phyloP scores from a whole-genome alignment of 1,140 invertebrate genomes.

The Hirudo medicinalis region DNA sequence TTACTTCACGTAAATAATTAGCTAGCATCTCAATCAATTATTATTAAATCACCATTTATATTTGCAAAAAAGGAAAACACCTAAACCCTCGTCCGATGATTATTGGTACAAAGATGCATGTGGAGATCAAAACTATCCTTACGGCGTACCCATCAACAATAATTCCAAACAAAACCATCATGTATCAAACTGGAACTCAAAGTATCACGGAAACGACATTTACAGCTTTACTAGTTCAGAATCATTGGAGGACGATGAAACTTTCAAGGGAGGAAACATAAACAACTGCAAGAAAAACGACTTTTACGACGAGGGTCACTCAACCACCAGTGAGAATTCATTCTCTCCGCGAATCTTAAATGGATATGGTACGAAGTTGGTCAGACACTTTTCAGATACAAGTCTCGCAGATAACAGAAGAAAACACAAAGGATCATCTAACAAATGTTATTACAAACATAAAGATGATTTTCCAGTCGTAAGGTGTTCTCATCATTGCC shows the following conservation, averaged over 20 bases:
- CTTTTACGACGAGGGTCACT: neutral
- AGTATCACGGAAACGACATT: neutral
- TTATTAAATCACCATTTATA: neutral
- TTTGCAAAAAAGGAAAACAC: neutral
- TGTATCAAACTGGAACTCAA: neutral
- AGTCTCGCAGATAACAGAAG: too few relatives aligned
- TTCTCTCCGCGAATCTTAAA: neutral
- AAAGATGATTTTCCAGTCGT: too few relatives aligned
- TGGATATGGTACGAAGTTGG: neutral
- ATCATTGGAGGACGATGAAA: neutral
- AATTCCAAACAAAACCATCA: slow-evolving; percentile 8
- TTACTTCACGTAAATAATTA: neutral
- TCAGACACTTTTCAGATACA: neutral
- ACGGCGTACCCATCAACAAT: neutral
- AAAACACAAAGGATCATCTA: too few relatives aligned
- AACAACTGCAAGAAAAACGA: neutral
- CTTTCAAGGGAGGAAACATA: neutral
- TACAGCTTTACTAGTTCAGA: neutral
- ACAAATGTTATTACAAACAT: too few relatives aligned
- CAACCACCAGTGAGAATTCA: neutral
- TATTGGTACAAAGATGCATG: neutral
- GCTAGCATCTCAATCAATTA: neutral
- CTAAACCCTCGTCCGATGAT: neutral
- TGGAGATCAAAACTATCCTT: neutral
- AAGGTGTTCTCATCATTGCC: too few relatives aligned